These are phyloP conservation scores for Drosophila pachea DNA, from an alignment of 1,140 invertebrate genomes.

Conservation along the genomic window DNA sequence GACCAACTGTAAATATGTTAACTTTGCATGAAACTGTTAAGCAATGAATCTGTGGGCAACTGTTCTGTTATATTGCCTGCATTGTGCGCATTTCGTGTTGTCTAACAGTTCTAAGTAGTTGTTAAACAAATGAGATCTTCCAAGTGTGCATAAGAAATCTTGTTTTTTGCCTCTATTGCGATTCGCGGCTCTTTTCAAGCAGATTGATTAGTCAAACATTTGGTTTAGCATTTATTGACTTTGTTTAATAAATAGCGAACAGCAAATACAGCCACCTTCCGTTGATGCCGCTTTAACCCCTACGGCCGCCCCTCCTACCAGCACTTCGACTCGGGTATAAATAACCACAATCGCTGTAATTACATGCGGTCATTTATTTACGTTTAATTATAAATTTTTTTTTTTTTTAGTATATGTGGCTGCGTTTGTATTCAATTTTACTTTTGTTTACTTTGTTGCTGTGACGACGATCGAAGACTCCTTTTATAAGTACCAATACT, in stretches of 20 bases:
- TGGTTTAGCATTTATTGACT: slow-evolving; percentile 11
- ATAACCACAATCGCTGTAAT: slow-evolving; percentile 21
- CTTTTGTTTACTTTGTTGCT: slow-evolving; percentile 41
- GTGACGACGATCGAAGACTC: slow-evolving; percentile 24
- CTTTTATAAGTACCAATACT: slow-evolving; percentile 15
- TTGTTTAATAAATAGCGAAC: slow-evolving; percentile 24
- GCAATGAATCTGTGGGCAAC: no score
- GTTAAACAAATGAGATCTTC: not conserved
- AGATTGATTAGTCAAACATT: slow-evolving; percentile 24
- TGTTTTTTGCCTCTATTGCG: slow-evolving; percentile 5
- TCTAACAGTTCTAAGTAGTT: no score
- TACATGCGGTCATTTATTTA: slow-evolving; percentile 35
- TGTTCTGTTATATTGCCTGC: no score
- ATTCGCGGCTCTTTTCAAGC: slow-evolving; percentile 6
- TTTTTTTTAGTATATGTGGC: slow-evolving; percentile 29
- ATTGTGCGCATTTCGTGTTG: no score
- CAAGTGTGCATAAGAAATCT: not conserved
- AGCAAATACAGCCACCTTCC: slow-evolving; percentile 3
- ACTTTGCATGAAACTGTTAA: not conserved
- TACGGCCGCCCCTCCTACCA: not conserved
- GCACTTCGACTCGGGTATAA: slow-evolving; percentile 3
- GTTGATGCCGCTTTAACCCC: not conserved
- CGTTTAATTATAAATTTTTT: slow-evolving; percentile 8
- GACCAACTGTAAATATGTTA: not conserved
- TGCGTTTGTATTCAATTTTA: slow-evolving; percentile 35